phyloP scores from a whole-genome alignment of 2,113 vertebrate species.

The Mesitornis unicolor region DNA sequence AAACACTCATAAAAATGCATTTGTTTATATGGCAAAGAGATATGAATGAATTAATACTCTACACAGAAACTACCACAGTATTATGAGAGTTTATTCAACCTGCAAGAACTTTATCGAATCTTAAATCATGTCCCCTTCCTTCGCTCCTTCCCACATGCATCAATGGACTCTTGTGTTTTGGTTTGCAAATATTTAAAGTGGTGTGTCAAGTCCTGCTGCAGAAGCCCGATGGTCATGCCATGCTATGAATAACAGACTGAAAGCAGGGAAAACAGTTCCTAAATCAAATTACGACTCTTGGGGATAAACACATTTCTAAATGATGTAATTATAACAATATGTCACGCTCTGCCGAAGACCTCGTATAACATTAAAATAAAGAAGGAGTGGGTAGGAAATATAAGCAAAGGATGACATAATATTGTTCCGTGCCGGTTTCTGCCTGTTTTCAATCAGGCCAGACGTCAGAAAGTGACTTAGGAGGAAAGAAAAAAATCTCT shows the following conservation, averaged over 20 bases:
- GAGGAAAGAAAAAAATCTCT: neutral
- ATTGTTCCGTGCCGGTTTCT: slow-evolving; percentile 48
- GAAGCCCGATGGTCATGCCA: slow-evolving; percentile 53
- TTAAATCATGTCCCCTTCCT: slow-evolving; percentile 59
- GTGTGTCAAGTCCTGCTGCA: slow-evolving; percentile 48
- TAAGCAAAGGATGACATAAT: slow-evolving; percentile 68
- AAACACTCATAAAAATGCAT: slow-evolving; percentile 49
- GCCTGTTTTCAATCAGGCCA: slow-evolving; percentile 53
- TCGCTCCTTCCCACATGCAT: slow-evolving; percentile 24
- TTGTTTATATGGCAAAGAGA: slow-evolving; percentile 55
- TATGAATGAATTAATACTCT: slow-evolving; percentile 38
- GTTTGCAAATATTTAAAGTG: slow-evolving; percentile 62
- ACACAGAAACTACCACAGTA: slow-evolving; percentile 44
- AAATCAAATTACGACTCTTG: slow-evolving; percentile 67
- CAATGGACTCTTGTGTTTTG: slow-evolving; percentile 53
- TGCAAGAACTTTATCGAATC: slow-evolving; percentile 69
- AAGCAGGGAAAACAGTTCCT: slow-evolving; percentile 67
- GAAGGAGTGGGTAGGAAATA: slow-evolving; percentile 64
- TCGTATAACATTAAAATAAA: slow-evolving; percentile 70
- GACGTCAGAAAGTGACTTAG: slow-evolving; percentile 1
- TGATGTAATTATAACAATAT: slow-evolving; percentile 74
- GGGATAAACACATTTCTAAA: slow-evolving; percentile 72
- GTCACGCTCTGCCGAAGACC: slow-evolving; percentile 64
- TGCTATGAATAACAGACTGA: slow-evolving; percentile 67
- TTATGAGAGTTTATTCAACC: slow-evolving; percentile 68